phyloP scores from a whole-genome alignment of 2,113 vertebrate species.

The Neofelis nebulosa region DNA sequence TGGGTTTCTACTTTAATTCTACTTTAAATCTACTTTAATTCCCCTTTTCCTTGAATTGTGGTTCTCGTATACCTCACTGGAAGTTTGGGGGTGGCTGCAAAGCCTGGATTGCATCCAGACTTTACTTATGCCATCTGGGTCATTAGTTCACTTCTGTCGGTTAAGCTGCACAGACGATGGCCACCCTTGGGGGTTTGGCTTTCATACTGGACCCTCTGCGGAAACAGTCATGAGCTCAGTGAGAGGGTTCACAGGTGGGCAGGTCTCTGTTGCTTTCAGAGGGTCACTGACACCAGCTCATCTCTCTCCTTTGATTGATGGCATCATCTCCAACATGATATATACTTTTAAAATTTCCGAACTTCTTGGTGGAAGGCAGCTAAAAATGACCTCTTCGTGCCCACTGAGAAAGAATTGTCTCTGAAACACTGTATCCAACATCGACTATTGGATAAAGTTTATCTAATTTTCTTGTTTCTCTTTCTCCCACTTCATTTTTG shows the following conservation, averaged over 20 bases:
- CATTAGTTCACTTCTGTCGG: background rate
- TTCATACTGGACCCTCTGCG: background rate
- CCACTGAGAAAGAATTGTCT: background rate
- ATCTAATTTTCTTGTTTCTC: background rate
- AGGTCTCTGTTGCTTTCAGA: background rate
- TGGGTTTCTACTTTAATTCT: background rate
- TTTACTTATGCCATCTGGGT: background rate
- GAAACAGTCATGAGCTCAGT: background rate
- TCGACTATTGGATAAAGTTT: background rate
- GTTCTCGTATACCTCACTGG: background rate
- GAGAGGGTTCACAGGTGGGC: background rate
- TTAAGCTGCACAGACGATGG: background rate
- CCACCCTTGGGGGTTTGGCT: background rate
- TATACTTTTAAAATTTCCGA: background rate
- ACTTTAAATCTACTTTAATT: background rate
- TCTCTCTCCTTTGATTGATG: background rate
- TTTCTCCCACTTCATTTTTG: background rate
- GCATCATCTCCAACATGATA: background rate
- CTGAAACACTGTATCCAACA: background rate
- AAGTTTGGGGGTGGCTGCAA: background rate
- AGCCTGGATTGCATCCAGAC: background rate
- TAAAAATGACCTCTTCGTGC: background rate
- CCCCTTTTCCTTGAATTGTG: background rate
- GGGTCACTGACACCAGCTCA: background rate
- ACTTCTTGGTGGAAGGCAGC: background rate